Base-by-base conservation (phyloP, 2,888 invertebrate species). In the Protonemura montana region DNA sequence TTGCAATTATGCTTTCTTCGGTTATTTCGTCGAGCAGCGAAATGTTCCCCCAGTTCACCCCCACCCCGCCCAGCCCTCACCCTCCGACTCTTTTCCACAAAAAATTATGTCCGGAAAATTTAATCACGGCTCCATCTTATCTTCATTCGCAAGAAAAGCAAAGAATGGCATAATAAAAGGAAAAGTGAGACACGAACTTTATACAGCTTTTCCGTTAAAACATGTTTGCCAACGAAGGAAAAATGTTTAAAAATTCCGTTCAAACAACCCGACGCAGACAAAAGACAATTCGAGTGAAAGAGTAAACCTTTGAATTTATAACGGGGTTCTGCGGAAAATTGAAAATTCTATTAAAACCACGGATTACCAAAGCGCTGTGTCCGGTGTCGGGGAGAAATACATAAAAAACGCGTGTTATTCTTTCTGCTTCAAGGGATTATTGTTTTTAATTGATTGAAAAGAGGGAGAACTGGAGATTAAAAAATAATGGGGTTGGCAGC, bases 1-100 rank as follows among this genome's bases (percentile, higher is more conserved):
- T 90, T 90, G 90, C 90, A 90, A 90, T 90, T 91, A 90, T 90
- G 90, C 90, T 90, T 90, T 89, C 90, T 90, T 90, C 90, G 89
- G 89, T 59, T 88, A 89, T 90, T 90, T 90, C 90, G 90, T 87
- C 89, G 89, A 89, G 89, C 13, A 2, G 7, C 6, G 3, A 3
- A 76, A 84, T 26, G 83, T 89, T 89, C 89, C 89, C 87, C 88
- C 88, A 88, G 88, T 89, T 88, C 88, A 88, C 87, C 88, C 86
- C 87, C 87, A 85, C 87, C 25, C 59, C 35, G 25, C 83, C 59
- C 83, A 5, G 2, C 81, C 81, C 7, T 21, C 7, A 10, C 27
- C 76, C 77, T 59, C 81, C 26, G 27, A 84, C 85, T 85, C 87
- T 85, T 86, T 86, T 86, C 85, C 87, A 42, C 84, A 76, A 84